Evolutionary conservation across 1,140 invertebrate genomes (phyloP), one percentile per base, ranked within the genome.

Genomic region (Manduca sexta): DNA sequence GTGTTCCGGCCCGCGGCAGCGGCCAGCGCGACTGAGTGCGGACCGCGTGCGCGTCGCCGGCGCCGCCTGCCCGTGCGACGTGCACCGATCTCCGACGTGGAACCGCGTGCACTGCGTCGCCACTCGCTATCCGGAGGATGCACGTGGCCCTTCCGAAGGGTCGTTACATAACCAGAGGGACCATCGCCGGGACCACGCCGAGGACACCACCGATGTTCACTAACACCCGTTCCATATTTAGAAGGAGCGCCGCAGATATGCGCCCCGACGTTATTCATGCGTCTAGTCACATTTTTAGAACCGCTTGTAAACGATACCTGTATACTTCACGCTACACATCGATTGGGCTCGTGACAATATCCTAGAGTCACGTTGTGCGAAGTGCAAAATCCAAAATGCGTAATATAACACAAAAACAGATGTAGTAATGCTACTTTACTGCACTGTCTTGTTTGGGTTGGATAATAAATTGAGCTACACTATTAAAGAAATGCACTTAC

Each of bases 241-340:
- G 81, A 76, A 74, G 72, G 73, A 76, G 72, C 74, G 73, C 69
- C 68, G 66, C 60, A 67, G 62, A 69, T 44, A 64, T 74, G 67
- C 74, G 64, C 69, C 69, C 58, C 59, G 60, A 59, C 60, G 61
- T 56, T 69, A 63, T 64, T 70, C 67, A 70, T 67, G 65, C 71
- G 71, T 70, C 68, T 65, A 57, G 73, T 71, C 67, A 82, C 81
- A 84, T 76, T 80, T 84, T 83, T 84, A 83, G 78, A 79, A 65
- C 64, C 68, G 74, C 65, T 74, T 81, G 81, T 83, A 81, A 84
- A 84, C 70, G 79, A 83, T 70, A 83, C 75, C 64, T 52, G 47
- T 37, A 55, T 60, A 45, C 56, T 43, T 48, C 68, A 70, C 45
- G 49, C 61, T 62, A 51, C 47, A 54, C 43, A 49, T 39, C n/a